A percentile compares a stretch with the other conserved stretches of the same genome.
phyloP scores from a whole-genome alignment of 1,140 invertebrate species.

The Drosophila truncata region DNA sequence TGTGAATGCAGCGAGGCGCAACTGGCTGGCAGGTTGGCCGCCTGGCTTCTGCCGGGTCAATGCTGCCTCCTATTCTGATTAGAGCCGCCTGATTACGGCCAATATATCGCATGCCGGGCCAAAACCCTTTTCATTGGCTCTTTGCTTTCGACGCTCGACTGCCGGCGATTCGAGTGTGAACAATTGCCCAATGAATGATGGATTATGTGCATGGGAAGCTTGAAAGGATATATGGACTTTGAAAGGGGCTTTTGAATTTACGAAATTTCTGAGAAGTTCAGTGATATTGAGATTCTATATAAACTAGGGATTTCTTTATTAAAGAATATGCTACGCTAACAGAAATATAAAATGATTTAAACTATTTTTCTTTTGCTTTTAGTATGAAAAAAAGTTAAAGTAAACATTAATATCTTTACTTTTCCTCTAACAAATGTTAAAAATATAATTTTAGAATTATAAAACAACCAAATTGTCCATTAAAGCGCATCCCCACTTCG shows the following conservation, averaged over 20 bases:
- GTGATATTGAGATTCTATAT: no score
- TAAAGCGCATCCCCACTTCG: constrained; percentile 27
- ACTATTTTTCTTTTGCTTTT: no score
- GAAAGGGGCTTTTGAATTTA: neutral
- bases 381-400: neutral
- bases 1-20: constrained; percentile 42
- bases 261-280: no score
- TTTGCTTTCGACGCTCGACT: constrained; percentile 13
- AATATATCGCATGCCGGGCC: constrained; percentile 44
- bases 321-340: neutral
- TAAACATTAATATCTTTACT: neutral
- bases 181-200: constrained; percentile 61
- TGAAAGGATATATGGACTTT: neutral
- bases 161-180: constrained; percentile 67
- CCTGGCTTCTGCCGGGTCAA: constrained; percentile 36
- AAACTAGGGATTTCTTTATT: neutral
- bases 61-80: constrained; percentile 58
- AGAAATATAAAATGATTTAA: neutral
- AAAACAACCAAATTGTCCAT: neutral
- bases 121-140: constrained; percentile 42
- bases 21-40: constrained; percentile 13
- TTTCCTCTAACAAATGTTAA: no score
- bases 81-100: constrained; percentile 70
- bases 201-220: constrained; percentile 1
- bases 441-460: neutral